Evolutionary conservation across 2,888 invertebrate genomes (phyloP), one percentile per base, ranked within the genome.

Genomic region (Chouioia cunea): DNA sequence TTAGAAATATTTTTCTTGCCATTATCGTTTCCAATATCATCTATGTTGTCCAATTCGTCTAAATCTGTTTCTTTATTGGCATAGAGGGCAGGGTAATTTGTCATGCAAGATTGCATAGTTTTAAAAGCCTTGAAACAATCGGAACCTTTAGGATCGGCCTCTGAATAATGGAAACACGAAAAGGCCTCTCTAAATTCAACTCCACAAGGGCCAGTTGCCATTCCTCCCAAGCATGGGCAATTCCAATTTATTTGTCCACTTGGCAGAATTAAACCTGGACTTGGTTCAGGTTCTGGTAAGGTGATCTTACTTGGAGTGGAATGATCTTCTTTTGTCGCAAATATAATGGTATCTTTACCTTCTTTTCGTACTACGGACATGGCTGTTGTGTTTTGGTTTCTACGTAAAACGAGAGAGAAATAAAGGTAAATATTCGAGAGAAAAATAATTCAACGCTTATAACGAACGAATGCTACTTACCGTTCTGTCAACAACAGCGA

Each of bases 141-240:
- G 57, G 93, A 93, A 52, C 97, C 97, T 86, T 97, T 97, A 0
- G 95, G 94, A 2, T 97, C 97, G 2, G 92, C 92, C 70, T 90
- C 90, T 76, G 95, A 95, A 79, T 95, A 94, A 84, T 97, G 97
- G 85, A 97, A 97, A 86, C 98, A 98, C 43, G 95, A 93, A 86
- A 98, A 97, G 2, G 97, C 97, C 77, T 96, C 94, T 52, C 97
- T 89, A 86, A 98, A 98, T 85, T 96, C 93, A 15, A 93, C 89
- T 0, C 97, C 97, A 85, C 98, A 98, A 0, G 98, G 97, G 0
- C 98, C 97, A 0, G 96, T 95, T 4, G 97, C 96, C 95, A 97
- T 97, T n/a, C 97, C 97, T 15, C 97, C 97, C 46, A 98, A 89
- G 84, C 98, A 98, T 0, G 97, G 97, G 82, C 98, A 98, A 83